Conservation (phyloP, 1,140 invertebrate species). For the Schlechtendalia chinensis region DNA sequence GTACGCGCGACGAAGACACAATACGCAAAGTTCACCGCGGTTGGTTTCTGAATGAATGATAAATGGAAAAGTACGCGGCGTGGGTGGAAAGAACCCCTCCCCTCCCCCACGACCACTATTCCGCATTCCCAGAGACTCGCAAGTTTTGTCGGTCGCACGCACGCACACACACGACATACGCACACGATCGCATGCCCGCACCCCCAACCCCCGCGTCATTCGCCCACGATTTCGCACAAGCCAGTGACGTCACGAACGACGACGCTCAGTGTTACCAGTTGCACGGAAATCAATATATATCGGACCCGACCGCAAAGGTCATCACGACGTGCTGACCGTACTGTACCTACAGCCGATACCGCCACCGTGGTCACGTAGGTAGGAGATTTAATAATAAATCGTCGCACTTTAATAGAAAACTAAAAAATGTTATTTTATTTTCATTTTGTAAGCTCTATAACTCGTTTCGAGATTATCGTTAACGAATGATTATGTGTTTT, state of each 20-base stretch:
- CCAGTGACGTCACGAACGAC: neutral
- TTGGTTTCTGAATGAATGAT: constrained; percentile 20
- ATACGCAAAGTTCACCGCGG: neutral
- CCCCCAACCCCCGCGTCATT: neutral
- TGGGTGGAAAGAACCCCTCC: neutral
- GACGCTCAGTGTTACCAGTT: constrained; percentile 29
- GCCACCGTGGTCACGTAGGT: too few relatives aligned
- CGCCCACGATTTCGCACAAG: too few relatives aligned
- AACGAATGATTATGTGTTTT: too few relatives aligned
- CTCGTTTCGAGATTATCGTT: too few relatives aligned
- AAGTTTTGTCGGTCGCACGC: neutral
- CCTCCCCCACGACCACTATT: neutral
- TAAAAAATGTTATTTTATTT: too few relatives aligned
- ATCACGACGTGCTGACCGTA: neutral
- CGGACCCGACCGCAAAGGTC: neutral
- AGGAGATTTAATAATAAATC: too few relatives aligned
- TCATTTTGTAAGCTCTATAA: too few relatives aligned
- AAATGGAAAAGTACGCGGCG: neutral
- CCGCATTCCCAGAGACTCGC: too few relatives aligned
- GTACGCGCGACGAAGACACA: constrained; percentile 16
- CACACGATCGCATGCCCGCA: neutral
- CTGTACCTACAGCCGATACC: too few relatives aligned
- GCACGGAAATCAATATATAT: constrained; percentile 29
- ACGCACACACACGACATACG: neutral
- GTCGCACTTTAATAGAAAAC: too few relatives aligned